These are phyloP conservation scores for Eutolmus rufibarbis DNA, from an alignment of 2,888 invertebrate species.

Conservation along the genomic window DNA sequence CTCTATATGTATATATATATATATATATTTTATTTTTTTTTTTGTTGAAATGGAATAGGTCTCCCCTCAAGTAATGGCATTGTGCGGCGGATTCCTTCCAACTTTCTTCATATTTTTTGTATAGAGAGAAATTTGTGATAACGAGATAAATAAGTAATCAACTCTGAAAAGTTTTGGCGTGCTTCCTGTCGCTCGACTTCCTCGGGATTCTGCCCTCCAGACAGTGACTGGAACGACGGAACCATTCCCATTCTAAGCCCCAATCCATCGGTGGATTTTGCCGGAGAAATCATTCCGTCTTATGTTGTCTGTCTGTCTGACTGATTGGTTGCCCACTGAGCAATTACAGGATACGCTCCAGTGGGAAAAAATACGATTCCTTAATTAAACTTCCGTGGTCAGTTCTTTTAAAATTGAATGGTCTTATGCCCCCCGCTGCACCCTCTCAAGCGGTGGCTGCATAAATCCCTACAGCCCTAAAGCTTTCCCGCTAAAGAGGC, in stretches of 20 bases:
- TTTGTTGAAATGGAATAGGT: background rate
- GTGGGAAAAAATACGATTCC: background rate
- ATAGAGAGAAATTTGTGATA: background rate
- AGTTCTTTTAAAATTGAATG: background rate
- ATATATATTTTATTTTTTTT: no score
- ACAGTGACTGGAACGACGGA: background rate
- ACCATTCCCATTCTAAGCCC: background rate
- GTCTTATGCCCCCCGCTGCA: background rate
- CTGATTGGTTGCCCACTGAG: background rate
- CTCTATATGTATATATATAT: background rate
- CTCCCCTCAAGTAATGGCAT: background rate
- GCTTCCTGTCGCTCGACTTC: background rate
- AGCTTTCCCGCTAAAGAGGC: background rate
- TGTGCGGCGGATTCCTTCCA: background rate
- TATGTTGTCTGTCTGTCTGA: conserved; percentile 1
- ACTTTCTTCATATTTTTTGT: background rate
- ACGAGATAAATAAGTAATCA: conserved; percentile 27
- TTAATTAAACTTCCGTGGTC: background rate
- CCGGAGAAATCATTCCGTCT: background rate
- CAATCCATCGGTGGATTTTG: background rate
- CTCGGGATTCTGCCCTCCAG: background rate
- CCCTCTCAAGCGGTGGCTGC: background rate
- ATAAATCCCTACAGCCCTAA: background rate
- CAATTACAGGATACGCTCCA: background rate
- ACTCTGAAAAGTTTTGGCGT: conserved; percentile 10